These are phyloP conservation scores for Rhingia rostrata DNA, from an alignment of 2,888 invertebrate genomes.

Conservation along the genomic window DNA sequence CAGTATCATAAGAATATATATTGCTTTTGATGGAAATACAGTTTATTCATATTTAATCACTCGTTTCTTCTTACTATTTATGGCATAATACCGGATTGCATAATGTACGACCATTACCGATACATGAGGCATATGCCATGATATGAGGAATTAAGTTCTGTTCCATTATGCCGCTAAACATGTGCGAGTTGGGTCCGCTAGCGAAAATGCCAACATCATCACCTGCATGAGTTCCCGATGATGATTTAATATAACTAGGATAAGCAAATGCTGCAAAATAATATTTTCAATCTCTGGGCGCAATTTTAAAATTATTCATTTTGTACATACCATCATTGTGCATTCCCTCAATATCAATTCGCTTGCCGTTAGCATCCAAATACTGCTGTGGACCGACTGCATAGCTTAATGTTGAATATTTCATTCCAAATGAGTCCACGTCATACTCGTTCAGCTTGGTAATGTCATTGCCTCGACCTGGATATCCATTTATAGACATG, in stretches of 20 bases:
- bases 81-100: conserved; percentile 71
- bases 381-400: conserved; percentile 86
- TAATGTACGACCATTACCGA: conserved; percentile 85
- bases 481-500: conserved; percentile 89
- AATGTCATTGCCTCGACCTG: conserved; percentile 84
- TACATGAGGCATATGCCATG: conserved; percentile 88
- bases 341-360: conserved; percentile 76
- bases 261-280: conserved; percentile 75
- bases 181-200: conserved; percentile 89
- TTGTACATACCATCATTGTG: conserved; percentile 9
- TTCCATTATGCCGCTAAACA: conserved; percentile 90
- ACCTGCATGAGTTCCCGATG: conserved; percentile 88
- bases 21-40: too few relatives aligned
- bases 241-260: conserved; percentile 77
- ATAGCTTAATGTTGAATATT: conserved; percentile 88
- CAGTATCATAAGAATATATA: too few relatives aligned
- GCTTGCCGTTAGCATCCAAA: conserved; percentile 75
- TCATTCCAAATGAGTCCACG: conserved; percentile 78
- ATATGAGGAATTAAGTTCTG: conserved; percentile 91
- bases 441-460: conserved; percentile 82
- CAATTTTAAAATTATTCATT: neutral
- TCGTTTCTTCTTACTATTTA: neutral
- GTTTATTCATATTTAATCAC: neutral
- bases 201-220: conserved; percentile 92
- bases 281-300: neutral